Conservation (phyloP, 2,888 invertebrate genomes). For the Achlya flavicornis region DNA sequence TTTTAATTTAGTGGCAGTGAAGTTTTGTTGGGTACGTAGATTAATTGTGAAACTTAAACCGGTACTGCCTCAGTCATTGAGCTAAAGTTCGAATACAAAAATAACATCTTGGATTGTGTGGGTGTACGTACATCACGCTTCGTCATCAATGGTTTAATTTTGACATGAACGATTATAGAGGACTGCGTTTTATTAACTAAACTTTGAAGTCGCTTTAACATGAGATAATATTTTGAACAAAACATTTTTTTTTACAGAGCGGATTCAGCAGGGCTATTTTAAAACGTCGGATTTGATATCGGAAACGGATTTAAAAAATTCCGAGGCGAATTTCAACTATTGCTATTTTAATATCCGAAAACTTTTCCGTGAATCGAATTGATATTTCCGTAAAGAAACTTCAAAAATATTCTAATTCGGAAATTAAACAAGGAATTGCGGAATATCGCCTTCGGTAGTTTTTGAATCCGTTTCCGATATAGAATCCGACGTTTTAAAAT, state of each 20-base stretch:
- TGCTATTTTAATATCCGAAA: too few species aligned
- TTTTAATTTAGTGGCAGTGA: slow-evolving; percentile 84
- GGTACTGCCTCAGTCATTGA: slow-evolving; percentile 65
- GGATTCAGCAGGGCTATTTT: too few species aligned
- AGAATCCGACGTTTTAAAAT: too few species aligned
- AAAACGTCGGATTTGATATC: too few species aligned
- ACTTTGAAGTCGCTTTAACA: neutral
- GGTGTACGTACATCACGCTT: slow-evolving; percentile 8
- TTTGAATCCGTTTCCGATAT: too few species aligned
- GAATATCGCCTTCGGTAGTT: too few species aligned
- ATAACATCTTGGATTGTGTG: slow-evolving; percentile 45
- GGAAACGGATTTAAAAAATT: too few species aligned
- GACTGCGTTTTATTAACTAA: neutral
- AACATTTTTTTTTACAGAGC: neutral
- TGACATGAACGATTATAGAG: neutral
- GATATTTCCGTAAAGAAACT: too few species aligned
- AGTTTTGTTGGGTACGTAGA: slow-evolving; percentile 75
- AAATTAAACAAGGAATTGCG: too few species aligned
- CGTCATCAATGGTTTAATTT: neutral
- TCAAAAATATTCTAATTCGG: too few species aligned
- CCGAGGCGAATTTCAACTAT: too few species aligned
- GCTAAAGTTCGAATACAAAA: slow-evolving; percentile 57
- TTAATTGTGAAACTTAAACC: slow-evolving; percentile 67
- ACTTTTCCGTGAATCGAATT: too few species aligned
- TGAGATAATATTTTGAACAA: neutral